Evolutionary conservation across 2,888 invertebrate species (phyloP), one percentile per base, ranked within the genome.

Genomic region (Agonopterix alstromeriana): DNA sequence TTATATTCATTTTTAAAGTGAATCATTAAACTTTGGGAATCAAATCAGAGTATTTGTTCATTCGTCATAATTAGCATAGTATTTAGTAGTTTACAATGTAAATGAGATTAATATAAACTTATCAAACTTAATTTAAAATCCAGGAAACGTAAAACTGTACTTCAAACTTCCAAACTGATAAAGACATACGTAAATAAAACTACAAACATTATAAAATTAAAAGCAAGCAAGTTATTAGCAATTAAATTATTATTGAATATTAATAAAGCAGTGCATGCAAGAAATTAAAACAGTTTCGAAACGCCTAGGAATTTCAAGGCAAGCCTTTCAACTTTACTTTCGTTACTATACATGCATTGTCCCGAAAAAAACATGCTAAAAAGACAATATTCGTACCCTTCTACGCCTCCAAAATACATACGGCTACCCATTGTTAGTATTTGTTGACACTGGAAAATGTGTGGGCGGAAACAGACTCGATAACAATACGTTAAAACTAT

Each of bases 381-480:
- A 47, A 44, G 44, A 54, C 48, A 41, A 44, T 48, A 46, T 46
- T 72, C 84, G 74, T 54, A 87, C 87, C 87, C 87, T 68, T 87
- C 87, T 35, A 86, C 78, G 41, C 87, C 87, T 43, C 84, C 87
- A 53, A 85, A 87, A 68, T 73, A 83, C 79, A 64, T 68, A 46
- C 52, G 53, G 27, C 50, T 50, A 47, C 55, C 57, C 71, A 70
- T 70, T 45, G 45, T 61, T 47, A 27, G 35, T 48, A 53, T 50
- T 47, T 47, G 47, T 50, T 55, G 57, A 36, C 27, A 36, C 36
- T 17, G 35, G 36, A 40, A 43, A 45, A 48, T 43, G 44, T 50
- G 56, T 61, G 56, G 58, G 56, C 46, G 55, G 47, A 47, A 42
- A 50, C 48, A 53, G 50, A 52, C 46, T 48, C 50, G 50, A 56